Evolutionary conservation across 2,888 invertebrate genomes (phyloP).

Genomic region (Stegana nigrithorax): DNA sequence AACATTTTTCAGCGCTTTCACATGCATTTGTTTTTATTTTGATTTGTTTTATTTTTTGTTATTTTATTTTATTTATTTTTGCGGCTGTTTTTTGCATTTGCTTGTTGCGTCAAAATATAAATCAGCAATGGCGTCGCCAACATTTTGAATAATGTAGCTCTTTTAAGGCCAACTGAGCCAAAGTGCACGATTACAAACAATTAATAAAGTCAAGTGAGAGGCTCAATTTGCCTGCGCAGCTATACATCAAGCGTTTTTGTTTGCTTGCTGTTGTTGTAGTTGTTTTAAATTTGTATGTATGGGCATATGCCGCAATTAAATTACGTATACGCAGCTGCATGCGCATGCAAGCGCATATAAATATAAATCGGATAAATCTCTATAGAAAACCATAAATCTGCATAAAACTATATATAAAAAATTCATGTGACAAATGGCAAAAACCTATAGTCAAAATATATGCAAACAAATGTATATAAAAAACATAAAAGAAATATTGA

Average conservation of each 20-base stretch:
- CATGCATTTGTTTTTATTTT: too few species aligned
- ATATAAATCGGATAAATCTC: slow-evolving; percentile 14
- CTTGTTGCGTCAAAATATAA: not conserved
- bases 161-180: not conserved
- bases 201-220: not conserved
- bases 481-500: not conserved
- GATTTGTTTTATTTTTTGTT: too few species aligned
- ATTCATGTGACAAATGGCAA: slow-evolving; percentile 55
- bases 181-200: not conserved
- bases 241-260: not conserved
- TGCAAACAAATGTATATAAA: not conserved
- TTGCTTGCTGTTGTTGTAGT: not conserved
- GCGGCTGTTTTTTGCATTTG: too few species aligned
- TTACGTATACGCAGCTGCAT: not conserved
- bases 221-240: not conserved
- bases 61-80: too few species aligned
- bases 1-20: too few species aligned
- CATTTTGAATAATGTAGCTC: not conserved
- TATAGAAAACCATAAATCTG: slow-evolving; percentile 9
- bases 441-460: slow-evolving; percentile 24
- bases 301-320: not conserved
- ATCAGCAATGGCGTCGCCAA: not conserved
- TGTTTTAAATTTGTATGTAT: not conserved
- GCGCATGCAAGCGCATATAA: not conserved
- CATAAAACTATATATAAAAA: slow-evolving; percentile 41